Evolutionary conservation across 2,797 vertebrate genomes (phyloP), one percentile per base, ranked within the genome.

Genomic region (Staurois parvus): DNA sequence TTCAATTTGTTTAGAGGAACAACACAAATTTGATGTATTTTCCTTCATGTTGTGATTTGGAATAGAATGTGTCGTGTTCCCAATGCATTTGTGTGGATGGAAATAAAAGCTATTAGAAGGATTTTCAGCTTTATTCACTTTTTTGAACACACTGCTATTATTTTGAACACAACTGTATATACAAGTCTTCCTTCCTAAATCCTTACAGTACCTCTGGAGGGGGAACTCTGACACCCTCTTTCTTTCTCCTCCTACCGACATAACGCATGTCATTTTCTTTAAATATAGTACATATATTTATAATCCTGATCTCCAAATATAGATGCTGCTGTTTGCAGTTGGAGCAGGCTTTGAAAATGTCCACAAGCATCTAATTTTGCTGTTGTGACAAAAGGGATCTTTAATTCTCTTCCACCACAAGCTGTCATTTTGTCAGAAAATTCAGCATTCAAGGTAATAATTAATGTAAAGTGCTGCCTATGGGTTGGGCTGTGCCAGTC

Each of bases 251-350:
- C 12, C 21, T 19, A 26, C 42, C 17, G 1, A 21, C 17, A 28
- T 17, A 78, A 42, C 64, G n/a, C 64, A 66, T 78, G 59, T 78
- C 9, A 78, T 78, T 78, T 78, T 28, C 30, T 66, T 19, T 78
- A 78, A 26, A 40, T 64, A 78, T 66, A 78, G 32, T 3, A 7
- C 12, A 2, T 77, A 34, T 40, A 78, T 10, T 52, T 52, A 52
- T 52, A 52, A 19, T 19, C 13, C 2, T 17, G 19, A 32, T 28
- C 30, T 8, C 56, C 0, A 17, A n/a, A 37, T n/a, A 64, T 34
- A 24, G 19, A 45, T 1, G 4, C 45, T 11, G 48, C 45, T n/a
- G 12, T 74, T 45, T 28, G 42, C 45, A 21, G 21, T 29, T 0
- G 30, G 6, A 29, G 12, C 13, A 29, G 12, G 2, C 30, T 40